phyloP scores from a whole-genome alignment of 2,888 invertebrate species.

The Morpho helenor region DNA sequence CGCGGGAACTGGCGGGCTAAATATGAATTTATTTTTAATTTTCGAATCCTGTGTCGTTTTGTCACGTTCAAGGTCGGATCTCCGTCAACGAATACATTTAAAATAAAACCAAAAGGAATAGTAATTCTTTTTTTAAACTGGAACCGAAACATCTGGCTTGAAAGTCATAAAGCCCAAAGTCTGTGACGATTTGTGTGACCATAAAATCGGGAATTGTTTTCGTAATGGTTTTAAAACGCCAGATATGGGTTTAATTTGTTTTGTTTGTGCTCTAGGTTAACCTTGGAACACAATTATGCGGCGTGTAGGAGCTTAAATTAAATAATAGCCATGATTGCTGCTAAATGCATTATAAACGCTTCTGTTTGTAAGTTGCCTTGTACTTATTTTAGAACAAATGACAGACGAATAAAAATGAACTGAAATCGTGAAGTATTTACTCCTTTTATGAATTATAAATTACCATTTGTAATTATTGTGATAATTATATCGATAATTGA shows the following conservation, averaged over 20 bases:
- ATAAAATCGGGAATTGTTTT: constrained; percentile 43
- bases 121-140: constrained; percentile 31
- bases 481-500: too few species aligned
- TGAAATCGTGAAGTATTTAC: too few species aligned
- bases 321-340: constrained; percentile 23
- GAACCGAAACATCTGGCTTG: constrained; percentile 51
- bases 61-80: constrained; percentile 73
- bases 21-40: constrained; percentile 62
- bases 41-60: constrained; percentile 60
- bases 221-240: constrained; percentile 36
- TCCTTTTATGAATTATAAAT: too few species aligned
- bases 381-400: neutral
- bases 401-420: too few species aligned
- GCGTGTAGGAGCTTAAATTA: constrained; percentile 25
- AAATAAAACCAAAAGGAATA: constrained; percentile 24
- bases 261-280: constrained; percentile 26
- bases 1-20: constrained; percentile 65
- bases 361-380: constrained; percentile 3
- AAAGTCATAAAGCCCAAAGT: constrained; percentile 36
- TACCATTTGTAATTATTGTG: too few species aligned
- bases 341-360: constrained; percentile 24
- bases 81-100: constrained; percentile 42
- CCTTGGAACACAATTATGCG: constrained; percentile 23
- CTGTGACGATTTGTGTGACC: constrained; percentile 37
- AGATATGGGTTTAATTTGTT: constrained; percentile 40